Percentiles rank a stretch among this genome's conserved stretches.
These are phyloP conservation scores for Aphaenogaster rudis DNA, from an alignment of 1,140 invertebrate species.

Conservation along the genomic window DNA sequence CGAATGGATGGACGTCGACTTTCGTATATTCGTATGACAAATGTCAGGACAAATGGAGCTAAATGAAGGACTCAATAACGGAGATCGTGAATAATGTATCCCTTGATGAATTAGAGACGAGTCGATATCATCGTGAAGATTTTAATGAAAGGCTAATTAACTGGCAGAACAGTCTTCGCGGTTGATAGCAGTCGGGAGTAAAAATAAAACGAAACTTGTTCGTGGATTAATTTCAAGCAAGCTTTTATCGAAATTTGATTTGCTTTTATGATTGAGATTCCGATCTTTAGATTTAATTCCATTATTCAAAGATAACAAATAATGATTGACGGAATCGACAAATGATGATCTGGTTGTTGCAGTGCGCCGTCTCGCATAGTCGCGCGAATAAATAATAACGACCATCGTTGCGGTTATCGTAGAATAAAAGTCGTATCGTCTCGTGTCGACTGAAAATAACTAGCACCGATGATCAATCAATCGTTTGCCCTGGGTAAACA, in stretches of 20 bases:
- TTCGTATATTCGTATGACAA: conserved; percentile 1
- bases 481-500: conserved; percentile 57
- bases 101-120: not conserved
- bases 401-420: conserved; percentile 2
- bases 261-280: not conserved
- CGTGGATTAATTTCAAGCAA: not conserved
- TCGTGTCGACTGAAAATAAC: conserved; percentile 60
- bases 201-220: not conserved
- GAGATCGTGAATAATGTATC: conserved; percentile 1
- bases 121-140: conserved; percentile 13
- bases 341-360: not conserved
- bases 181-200: not conserved
- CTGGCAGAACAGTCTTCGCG: not conserved
- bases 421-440: conserved; percentile 41
- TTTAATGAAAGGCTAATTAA: conserved; percentile 11
- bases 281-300: not conserved
- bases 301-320: not conserved
- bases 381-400: conserved; percentile 22
- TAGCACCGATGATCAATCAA: conserved; percentile 58
- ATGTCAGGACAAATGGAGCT: not conserved
- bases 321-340: conserved; percentile 3
- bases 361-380: not conserved
- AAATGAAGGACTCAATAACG: not conserved
- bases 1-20: not conserved
- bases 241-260: not conserved